Evolutionary conservation across 2,888 invertebrate species (phyloP), one percentile per base, ranked within the genome.

Genomic region (Microplitis manilae): DNA sequence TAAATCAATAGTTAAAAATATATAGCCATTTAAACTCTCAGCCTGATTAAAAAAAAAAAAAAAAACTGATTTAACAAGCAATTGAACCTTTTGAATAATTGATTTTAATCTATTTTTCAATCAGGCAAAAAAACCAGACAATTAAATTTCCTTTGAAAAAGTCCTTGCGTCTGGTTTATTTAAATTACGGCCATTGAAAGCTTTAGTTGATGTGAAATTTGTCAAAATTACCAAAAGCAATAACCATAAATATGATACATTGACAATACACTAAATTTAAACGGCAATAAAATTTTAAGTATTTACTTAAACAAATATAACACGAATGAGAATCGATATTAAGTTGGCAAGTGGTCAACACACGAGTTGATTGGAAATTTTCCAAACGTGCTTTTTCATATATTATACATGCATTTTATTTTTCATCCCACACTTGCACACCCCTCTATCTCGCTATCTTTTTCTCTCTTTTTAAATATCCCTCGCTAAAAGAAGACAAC

Each of bases 371-470:
- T 61, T 79, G 80, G 79, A 78, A 76, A 73, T 38, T 69, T 13
- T 77, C 78, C 81, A 79, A 78, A 77, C 68, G 79, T 69, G 59
- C 68, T 77, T 72, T 77, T 73, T 50, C 50, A 13, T 50, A 50
- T 50, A 50, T 50, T 50, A 50, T 50, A 50, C 50, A 9, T 13
- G 50, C 13, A 50, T 50, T 50, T 50, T 50, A 8, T 50, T 50
- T 50, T 13, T 50, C 13, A 50, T 50, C 13, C 13, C 13, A 50
- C 50, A 50, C 67, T 73, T 73, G 67, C 59, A 70, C 38, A 6
- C 67, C n/a, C n/a, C n/a, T 38, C 50, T 13, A 8, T 50, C 50
- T 50, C 20, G 20, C 2, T 30, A 30, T 50, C 50, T 50, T 50
- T 50, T 50, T 2, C 30, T 30, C 30, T 30, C 30, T 30, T 30